Conservation (phyloP, 2,888 invertebrate genomes). For the Nipponacmea schrenckii region DNA sequence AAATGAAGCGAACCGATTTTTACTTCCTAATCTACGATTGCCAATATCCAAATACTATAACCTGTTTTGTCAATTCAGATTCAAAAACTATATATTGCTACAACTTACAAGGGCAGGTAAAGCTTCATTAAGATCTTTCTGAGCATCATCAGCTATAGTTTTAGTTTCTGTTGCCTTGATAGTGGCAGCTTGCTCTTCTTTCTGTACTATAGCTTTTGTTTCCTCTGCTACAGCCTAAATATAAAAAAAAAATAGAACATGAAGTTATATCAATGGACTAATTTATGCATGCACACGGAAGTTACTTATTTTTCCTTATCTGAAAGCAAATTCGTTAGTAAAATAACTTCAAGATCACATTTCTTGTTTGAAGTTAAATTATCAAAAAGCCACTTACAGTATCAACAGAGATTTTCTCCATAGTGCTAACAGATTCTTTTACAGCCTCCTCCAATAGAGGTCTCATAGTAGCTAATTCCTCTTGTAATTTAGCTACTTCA, state of each 20-base stretch:
- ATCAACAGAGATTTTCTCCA: slow-evolving; percentile 75
- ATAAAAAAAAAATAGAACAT: neutral
- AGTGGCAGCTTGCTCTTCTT: slow-evolving; percentile 66
- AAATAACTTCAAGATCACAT: neutral
- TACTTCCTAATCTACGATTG: too few relatives aligned
- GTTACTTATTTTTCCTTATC: too few relatives aligned
- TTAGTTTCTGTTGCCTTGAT: slow-evolving; percentile 76
- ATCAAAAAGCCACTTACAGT: slow-evolving; percentile 43
- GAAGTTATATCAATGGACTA: too few relatives aligned
- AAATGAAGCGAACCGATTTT: too few relatives aligned
- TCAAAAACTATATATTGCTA: too few relatives aligned
- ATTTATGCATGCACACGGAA: too few relatives aligned
- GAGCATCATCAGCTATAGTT: slow-evolving; percentile 80
- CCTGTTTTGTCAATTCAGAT: too few relatives aligned
- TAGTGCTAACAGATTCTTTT: slow-evolving; percentile 72
- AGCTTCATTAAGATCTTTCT: slow-evolving; percentile 74
- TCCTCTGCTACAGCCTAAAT: slow-evolving; percentile 76
- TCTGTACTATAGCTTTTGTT: slow-evolving; percentile 66
- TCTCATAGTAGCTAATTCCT: slow-evolving; percentile 67
- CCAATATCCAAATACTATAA: too few relatives aligned
- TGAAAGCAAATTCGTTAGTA: too few relatives aligned
- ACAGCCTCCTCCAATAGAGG: slow-evolving; percentile 69
- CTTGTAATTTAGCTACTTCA: slow-evolving; percentile 67
- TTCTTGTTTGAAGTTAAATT: too few relatives aligned
- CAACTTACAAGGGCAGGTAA: slow-evolving; percentile 65